Conservation (phyloP, 2,113 vertebrate genomes). For the Sinocyclocheilus maitianheensis region DNA sequence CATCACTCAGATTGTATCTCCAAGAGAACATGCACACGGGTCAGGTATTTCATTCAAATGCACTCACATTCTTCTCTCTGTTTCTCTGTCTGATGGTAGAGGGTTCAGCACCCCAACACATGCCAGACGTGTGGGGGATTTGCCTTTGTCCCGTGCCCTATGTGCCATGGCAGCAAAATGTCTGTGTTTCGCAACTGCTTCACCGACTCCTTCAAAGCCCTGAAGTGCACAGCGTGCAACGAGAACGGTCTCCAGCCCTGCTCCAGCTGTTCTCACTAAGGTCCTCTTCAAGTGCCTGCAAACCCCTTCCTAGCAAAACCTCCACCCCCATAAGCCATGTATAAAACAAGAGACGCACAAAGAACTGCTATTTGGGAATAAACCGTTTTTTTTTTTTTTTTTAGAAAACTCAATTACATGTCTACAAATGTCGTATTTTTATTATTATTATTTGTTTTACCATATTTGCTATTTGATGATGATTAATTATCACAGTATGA, state of each 20-base stretch:
- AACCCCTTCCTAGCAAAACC: constrained; percentile 21
- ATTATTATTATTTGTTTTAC: neutral
- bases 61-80: neutral
- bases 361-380: constrained; percentile 18
- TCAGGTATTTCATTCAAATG: neutral
- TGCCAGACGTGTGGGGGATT: constrained; percentile 92
- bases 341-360: constrained; percentile 43
- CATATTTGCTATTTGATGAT: neutral
- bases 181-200: constrained; percentile 97
- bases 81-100: constrained; percentile 71
- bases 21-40: neutral
- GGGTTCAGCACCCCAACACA: constrained; percentile 89
- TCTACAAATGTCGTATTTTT: constrained; percentile 11
- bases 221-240: constrained; percentile 96
- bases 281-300: constrained; percentile 64
- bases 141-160: constrained; percentile 91
- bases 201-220: constrained; percentile 97
- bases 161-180: constrained; percentile 99
- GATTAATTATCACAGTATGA: neutral
- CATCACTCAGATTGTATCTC: neutral
- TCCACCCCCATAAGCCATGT: constrained; percentile 41
- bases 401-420: neutral
- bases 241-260: constrained; percentile 96
- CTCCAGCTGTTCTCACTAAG: constrained; percentile 81
- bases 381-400: neutral